Base-by-base conservation (phyloP, 2,888 invertebrate genomes). In the Chrysopilus asiliformis region DNA sequence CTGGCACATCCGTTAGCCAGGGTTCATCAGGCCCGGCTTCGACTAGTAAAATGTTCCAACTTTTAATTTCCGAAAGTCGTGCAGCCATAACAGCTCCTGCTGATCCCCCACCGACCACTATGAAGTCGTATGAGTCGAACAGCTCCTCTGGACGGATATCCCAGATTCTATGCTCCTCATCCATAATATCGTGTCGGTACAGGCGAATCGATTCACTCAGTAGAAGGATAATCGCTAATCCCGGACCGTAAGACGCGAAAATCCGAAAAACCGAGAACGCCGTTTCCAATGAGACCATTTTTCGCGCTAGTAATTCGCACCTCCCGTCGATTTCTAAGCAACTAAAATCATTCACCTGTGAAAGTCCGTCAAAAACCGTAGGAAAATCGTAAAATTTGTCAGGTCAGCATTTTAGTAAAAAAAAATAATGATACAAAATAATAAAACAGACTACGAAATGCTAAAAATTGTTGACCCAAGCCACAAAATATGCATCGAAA, bases 1-100 rank as follows among this genome's bases (percentile, higher is more conserved):
- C 61, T 0, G 86, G 86, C 16, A 85, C 53, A 45, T 86, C 86
- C 1, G 79, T 70, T 2, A 84, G 46, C 0, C 75, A 64, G 8
- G 79, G 75, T 52, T 83, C 82, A 45, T 82, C 80, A 7, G 71
- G 72, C 0, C 84, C 87, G 0, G 85, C 85, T 65, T 87, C 87
- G 32, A 87, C 48, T n/a, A 87, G 58, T 3, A 87, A 60, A 2
- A 87, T 68, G 44, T 66, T 74, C 78, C 81, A 81, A 14, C 72
- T 60, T 0, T 72, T 64, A 47, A 79, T 76, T 60, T 86, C 86
- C 4, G 81, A 76, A 0, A 89, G 64, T 17, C 87, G 67, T 45
- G 75, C 78, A 0, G 89, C 89, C 36, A 90, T 43, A 0, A 80
- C 85, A 2, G 83, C 68, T 3, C 87, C 89, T 0, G 83, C 86